phyloP scores from a whole-genome alignment of 2,797 vertebrate genomes.

The Smutsia temminckii region DNA sequence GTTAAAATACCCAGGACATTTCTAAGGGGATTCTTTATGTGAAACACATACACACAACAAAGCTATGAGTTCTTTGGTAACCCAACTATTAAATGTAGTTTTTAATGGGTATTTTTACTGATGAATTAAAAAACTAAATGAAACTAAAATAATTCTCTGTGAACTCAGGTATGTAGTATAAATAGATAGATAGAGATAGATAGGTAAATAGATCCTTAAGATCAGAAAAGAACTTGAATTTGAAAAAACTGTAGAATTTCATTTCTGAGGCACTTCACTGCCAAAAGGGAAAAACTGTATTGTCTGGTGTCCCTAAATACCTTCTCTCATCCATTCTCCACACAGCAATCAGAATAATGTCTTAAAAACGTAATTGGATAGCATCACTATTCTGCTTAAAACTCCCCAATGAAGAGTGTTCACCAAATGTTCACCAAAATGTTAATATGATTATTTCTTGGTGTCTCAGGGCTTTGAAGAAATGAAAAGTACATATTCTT shows the following conservation, averaged over 20 bases:
- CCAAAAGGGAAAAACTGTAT: neutral
- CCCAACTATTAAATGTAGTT: neutral
- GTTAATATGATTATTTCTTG: neutral
- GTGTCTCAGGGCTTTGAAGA: neutral
- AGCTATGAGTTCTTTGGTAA: conserved; percentile 8
- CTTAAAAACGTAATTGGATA: neutral
- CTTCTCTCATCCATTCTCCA: neutral
- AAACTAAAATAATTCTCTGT: neutral
- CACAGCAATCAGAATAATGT: neutral
- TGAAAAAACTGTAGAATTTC: conserved; percentile 21
- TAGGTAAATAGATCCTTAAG: neutral
- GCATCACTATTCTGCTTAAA: neutral
- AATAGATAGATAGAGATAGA: no score
- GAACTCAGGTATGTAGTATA: neutral
- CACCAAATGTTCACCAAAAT: neutral
- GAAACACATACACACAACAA: neutral
- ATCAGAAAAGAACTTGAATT: neutral
- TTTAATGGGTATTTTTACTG: neutral
- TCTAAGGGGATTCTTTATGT: neutral
- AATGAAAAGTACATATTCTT: neutral
- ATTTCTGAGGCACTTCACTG: neutral
- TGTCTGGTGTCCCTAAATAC: neutral
- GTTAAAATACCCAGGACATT: neutral
- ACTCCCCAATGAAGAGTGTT: neutral
- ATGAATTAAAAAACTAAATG: neutral